Evolutionary conservation across 2,888 invertebrate species (phyloP), one percentile per base, ranked within the genome.

Genomic region (Alsophila aescularia): DNA sequence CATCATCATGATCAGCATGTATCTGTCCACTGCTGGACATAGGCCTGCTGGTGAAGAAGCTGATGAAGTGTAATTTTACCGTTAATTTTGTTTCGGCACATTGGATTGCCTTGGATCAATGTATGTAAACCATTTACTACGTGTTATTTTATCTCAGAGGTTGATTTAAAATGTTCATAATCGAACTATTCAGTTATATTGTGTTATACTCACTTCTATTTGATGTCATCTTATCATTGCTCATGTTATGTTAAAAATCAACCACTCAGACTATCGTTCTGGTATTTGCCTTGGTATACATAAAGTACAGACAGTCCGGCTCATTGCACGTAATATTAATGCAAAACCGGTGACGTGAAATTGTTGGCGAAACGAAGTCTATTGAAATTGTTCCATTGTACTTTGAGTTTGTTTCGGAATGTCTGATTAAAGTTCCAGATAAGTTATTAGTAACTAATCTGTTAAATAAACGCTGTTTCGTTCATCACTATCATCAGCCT

Each of bases 201-300:
- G n/a, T n/a, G n/a, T n/a, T n/a, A n/a, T n/a, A n/a, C n/a, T n/a
- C n/a, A n/a, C n/a, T n/a, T n/a, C 27, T 7, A 7, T 27, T 21
- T 39, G 1, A 12, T 21, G 18, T 39, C 12, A 27, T 27, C 9
- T 13, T 39, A 21, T 6, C 6, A 21, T 21, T 21, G 21, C 4
- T 21, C 21, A 21, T 6, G 21, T 3, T 21, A 21, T 21, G 21
- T 21, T 5, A 3, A 21, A 7, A 37, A 21, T 21, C 12, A 29
- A 29, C 14, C 40, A 14, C 27, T 10, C 48, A 37, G 48, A n/a
- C 34, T 14, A 29, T 8, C 2, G 18, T 44, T 29, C 15, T 41
- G 14, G 29, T 40, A 47, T 36, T 47, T 53, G 47, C 36, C 40
- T 52, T 53, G 36, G 47, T 47, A 31, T 10, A 32, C n/a, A 1